These are phyloP conservation scores for Blennius ocellaris DNA, from an alignment of 2,113 vertebrate species.

Conservation along the genomic window DNA sequence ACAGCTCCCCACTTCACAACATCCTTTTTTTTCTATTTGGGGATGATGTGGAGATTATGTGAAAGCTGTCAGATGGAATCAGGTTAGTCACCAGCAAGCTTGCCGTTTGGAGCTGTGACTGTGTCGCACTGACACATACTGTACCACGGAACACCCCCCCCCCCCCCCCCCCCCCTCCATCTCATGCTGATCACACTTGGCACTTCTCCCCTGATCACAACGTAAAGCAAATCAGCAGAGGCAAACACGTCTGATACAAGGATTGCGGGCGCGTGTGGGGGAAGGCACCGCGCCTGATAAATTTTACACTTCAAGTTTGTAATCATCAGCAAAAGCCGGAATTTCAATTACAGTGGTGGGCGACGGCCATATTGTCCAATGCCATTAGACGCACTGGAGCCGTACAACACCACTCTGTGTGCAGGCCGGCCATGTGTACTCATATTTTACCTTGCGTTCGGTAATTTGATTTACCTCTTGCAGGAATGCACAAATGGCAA, in stretches of 20 bases:
- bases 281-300: slow-evolving; percentile 8
- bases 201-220: slow-evolving; percentile 42
- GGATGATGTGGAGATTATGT: slow-evolving; percentile 72
- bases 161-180: too few species aligned
- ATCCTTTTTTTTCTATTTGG: slow-evolving; percentile 26
- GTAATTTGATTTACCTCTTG: background rate
- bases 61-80: slow-evolving; percentile 74
- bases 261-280: slow-evolving; percentile 3
- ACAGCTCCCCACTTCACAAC: slow-evolving; percentile 41
- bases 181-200: slow-evolving; percentile 56
- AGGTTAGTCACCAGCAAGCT: slow-evolving; percentile 65
- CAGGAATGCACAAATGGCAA: too few species aligned
- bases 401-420: background rate
- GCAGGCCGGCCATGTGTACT: background rate
- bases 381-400: too few species aligned
- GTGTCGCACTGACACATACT: slow-evolving; percentile 50
- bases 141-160: slow-evolving; percentile 24
- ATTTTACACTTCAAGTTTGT: slow-evolving; percentile 25
- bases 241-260: slow-evolving; percentile 7
- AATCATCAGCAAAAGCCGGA: slow-evolving; percentile 4
- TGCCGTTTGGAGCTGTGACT: slow-evolving; percentile 46
- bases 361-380: background rate
- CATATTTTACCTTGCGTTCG: background rate
- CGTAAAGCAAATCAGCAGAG: slow-evolving; percentile 30
- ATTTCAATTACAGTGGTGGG: slow-evolving; percentile 9